A percentile compares a stretch with the other conserved stretches of the same genome.
phyloP scores from a whole-genome alignment of 2,797 vertebrate genomes.

The Amphiprion clarkii region DNA sequence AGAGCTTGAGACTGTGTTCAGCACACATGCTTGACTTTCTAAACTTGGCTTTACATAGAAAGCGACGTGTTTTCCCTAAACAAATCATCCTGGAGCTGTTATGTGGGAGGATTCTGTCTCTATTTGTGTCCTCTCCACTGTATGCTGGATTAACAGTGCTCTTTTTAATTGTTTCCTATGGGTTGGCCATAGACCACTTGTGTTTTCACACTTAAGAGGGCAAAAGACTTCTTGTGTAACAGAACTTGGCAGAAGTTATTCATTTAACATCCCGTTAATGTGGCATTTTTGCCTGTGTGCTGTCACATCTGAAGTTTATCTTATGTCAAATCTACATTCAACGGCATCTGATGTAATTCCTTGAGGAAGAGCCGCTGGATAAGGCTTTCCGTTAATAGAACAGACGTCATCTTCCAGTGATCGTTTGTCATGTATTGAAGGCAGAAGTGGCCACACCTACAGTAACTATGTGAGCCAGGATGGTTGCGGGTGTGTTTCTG shows the following conservation, averaged over 20 bases:
- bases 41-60: constrained; percentile 16
- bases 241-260: background rate
- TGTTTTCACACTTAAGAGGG: too few relatives aligned
- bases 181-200: background rate
- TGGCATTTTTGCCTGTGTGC: background rate
- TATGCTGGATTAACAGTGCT: background rate
- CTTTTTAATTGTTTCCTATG: constrained; percentile 11
- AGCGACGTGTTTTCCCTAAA: constrained; percentile 33
- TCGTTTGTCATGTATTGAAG: constrained; percentile 21
- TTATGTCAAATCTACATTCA: background rate
- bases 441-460: constrained; percentile 54
- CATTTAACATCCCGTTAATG: background rate
- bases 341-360: constrained; percentile 22
- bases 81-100: constrained; percentile 33
- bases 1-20: constrained; percentile 30
- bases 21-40: constrained; percentile 10
- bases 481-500: constrained; percentile 40
- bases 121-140: constrained; percentile 28
- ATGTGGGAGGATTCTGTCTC: constrained; percentile 31
- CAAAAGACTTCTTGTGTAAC: background rate
- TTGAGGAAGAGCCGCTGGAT: constrained; percentile 10
- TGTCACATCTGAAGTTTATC: background rate
- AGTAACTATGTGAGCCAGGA: constrained; percentile 43
- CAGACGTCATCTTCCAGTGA: constrained; percentile 5
- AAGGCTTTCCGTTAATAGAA: constrained; percentile 37